Evolutionary conservation across 2,888 invertebrate genomes (phyloP).

Genomic region (Ochropacha duplaris): DNA sequence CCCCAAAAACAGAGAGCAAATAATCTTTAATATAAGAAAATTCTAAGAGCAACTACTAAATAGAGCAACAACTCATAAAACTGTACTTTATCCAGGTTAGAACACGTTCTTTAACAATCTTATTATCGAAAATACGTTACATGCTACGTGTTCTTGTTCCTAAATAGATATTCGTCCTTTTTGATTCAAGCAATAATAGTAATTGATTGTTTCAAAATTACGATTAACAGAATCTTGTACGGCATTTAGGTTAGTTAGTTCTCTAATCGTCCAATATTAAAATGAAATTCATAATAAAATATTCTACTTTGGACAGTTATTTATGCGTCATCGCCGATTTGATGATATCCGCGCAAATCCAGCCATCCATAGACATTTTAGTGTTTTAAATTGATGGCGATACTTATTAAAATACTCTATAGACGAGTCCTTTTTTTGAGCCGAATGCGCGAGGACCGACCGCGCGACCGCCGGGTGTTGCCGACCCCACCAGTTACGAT

Average conservation of each 20-base stretch:
- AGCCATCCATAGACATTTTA: conserved; percentile 1
- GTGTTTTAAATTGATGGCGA: not conserved
- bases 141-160: conserved; percentile 50
- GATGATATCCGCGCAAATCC: not conserved
- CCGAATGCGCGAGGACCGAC: conserved; percentile 50
- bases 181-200: conserved; percentile 6
- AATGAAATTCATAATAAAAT: not conserved
- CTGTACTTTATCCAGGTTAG: conserved; percentile 33
- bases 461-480: conserved; percentile 47
- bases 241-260: not conserved
- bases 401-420: conserved; percentile 14
- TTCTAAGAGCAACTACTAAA: conserved; percentile 8
- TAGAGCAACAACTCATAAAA: conserved; percentile 31
- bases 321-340: not conserved
- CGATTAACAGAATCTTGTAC: not conserved
- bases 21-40: not conserved
- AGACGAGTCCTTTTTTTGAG: conserved; percentile 31
- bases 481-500: conserved; percentile 77
- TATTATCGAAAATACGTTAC: conserved; percentile 62
- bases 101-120: conserved; percentile 50
- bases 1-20: not conserved
- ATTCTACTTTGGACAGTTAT: not conserved
- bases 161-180: conserved; percentile 42
- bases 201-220: not conserved
- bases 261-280: not conserved